These are phyloP conservation scores for Tricholaema leucomelas DNA, from an alignment of 2,113 vertebrate genomes.

Conservation along the genomic window DNA sequence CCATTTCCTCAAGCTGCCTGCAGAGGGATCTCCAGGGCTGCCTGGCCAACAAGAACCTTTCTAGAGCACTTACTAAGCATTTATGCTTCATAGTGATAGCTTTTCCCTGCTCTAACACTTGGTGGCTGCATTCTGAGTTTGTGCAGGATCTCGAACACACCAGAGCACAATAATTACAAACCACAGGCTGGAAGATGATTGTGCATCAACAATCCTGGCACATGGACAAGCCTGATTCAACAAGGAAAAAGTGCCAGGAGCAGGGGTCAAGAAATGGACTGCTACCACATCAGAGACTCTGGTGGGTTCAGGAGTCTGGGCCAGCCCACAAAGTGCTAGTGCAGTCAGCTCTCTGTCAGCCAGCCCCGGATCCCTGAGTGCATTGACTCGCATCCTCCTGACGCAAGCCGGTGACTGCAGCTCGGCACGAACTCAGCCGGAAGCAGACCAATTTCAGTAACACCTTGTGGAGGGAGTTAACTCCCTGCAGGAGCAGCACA, in stretches of 20 bases:
- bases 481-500: not conserved
- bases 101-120: not conserved
- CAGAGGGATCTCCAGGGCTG: constrained; percentile 59
- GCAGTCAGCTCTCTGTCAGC: constrained; percentile 14
- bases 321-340: not conserved
- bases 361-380: not conserved
- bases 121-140: constrained; percentile 8
- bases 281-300: constrained; percentile 7
- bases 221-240: constrained; percentile 3
- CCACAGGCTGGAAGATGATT: not conserved
- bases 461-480: not conserved
- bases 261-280: not conserved
- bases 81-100: not conserved
- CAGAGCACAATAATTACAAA: not conserved
- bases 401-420: not conserved
- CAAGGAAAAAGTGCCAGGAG: not conserved
- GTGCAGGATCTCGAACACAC: not conserved
- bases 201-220: not conserved
- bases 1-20: constrained; percentile 46
- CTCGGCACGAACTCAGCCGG: not conserved
- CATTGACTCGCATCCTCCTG: constrained; percentile 19
- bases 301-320: not conserved
- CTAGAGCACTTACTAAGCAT: not conserved
- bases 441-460: not conserved
- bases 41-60: not conserved